phyloP scores from a whole-genome alignment of 2,797 vertebrate species.

The Platalea minor region DNA sequence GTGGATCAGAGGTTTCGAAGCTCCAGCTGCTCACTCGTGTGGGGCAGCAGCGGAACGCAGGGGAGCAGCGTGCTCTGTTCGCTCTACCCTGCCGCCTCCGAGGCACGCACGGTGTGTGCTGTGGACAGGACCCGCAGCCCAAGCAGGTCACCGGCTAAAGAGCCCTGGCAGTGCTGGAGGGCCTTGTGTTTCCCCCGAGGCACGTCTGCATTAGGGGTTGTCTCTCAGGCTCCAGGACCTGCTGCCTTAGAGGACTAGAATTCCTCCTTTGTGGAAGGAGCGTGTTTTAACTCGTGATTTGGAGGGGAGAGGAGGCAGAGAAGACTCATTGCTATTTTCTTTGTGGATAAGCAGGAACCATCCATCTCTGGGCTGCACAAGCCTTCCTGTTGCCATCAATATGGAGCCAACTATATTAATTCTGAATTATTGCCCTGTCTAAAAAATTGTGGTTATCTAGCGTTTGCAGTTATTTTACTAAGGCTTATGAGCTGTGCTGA shows the following conservation, averaged over 20 bases:
- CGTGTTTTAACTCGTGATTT: accelerated
- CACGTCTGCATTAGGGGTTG: background rate
- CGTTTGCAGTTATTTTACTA: background rate
- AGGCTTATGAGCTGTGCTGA: background rate
- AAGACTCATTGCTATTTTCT: background rate
- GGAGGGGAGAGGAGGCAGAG: background rate
- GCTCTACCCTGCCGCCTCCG: accelerated
- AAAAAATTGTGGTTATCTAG: background rate
- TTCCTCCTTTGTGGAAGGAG: background rate
- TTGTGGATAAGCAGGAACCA: background rate
- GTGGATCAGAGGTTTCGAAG: background rate
- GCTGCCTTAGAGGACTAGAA: background rate
- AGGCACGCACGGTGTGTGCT: accelerated
- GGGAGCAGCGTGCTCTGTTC: background rate
- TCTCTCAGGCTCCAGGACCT: background rate
- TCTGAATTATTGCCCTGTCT: background rate
- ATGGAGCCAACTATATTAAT: background rate
- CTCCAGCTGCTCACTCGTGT: background rate
- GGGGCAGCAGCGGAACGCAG: background rate
- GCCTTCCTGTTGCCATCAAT: background rate
- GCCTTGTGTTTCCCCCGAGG: background rate
- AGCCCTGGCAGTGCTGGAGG: background rate
- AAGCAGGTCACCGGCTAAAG: background rate
- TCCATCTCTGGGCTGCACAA: background rate
- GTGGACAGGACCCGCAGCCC: background rate